These are phyloP conservation scores for Cherax destructor DNA, from an alignment of 1,140 invertebrate species.

Conservation along the genomic window DNA sequence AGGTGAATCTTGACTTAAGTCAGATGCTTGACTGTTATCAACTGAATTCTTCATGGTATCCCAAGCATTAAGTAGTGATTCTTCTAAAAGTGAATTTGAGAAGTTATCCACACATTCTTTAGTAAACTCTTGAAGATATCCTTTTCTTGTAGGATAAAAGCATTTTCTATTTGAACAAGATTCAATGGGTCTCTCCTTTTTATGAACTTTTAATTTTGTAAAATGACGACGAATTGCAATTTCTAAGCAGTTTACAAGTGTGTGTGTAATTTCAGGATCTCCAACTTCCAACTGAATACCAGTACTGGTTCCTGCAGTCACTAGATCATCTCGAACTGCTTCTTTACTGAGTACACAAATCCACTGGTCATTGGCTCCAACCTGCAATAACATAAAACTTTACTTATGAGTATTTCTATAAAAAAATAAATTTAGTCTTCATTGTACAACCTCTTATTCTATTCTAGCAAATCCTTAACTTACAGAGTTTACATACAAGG, in stretches of 20 bases:
- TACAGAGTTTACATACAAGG: no score
- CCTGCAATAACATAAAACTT: constrained; percentile 24
- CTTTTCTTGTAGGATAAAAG: constrained; percentile 31
- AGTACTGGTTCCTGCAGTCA: constrained; percentile 22
- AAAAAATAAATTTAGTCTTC: background rate
- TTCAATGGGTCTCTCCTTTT: background rate
- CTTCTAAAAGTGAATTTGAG: constrained; percentile 51
- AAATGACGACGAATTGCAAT: constrained; percentile 54
- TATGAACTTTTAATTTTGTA: constrained; percentile 13
- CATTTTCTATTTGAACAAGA: background rate
- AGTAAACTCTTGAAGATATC: constrained; percentile 36
- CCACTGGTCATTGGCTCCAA: constrained; percentile 68
- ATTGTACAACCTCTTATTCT: background rate
- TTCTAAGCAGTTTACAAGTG: constrained; percentile 58
- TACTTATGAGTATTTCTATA: background rate
- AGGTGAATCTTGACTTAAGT: constrained; percentile 37
- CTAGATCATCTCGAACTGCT: constrained; percentile 52
- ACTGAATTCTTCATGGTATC: constrained; percentile 32
- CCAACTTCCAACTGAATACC: constrained; percentile 66
- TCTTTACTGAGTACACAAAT: constrained; percentile 61
- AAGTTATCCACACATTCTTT: constrained; percentile 63
- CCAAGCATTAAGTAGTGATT: constrained; percentile 56
- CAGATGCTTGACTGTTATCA: constrained; percentile 45
- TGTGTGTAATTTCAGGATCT: constrained; percentile 63
- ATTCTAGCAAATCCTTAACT: background rate